These are phyloP conservation scores for Mythimna ferrago DNA, from an alignment of 2,888 invertebrate genomes.

Conservation along the genomic window DNA sequence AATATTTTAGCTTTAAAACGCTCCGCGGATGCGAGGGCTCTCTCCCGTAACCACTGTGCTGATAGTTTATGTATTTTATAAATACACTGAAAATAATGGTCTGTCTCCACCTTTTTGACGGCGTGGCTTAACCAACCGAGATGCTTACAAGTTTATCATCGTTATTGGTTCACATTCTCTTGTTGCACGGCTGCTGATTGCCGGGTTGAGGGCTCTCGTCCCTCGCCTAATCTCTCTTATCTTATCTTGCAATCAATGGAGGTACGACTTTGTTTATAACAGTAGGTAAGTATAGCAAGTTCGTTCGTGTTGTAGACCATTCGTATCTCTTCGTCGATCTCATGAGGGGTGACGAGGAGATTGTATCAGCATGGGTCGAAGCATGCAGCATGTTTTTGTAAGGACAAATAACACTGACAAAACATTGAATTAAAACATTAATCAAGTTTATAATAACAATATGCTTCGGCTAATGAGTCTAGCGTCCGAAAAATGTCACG, in stretches of 20 bases:
- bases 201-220: constrained; percentile 41
- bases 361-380: constrained; percentile 8
- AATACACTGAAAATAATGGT: constrained; percentile 52
- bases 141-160: constrained; percentile 32
- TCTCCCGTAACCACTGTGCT: constrained; percentile 47
- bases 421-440: constrained; percentile 3
- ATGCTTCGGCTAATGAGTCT: constrained; percentile 4
- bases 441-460: constrained; percentile 13
- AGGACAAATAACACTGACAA: not conserved
- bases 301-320: constrained; percentile 17
- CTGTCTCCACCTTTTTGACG: constrained; percentile 21
- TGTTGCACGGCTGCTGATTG: constrained; percentile 48
- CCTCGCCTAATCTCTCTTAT: constrained; percentile 41
- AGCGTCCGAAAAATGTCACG: constrained; percentile 13
- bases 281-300: not conserved
- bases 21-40: constrained; percentile 53
- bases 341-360: constrained; percentile 16
- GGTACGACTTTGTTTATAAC: constrained; percentile 22
- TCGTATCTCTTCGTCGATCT: constrained; percentile 22
- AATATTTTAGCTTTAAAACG: constrained; percentile 80
- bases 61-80: constrained; percentile 54
- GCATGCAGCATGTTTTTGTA: constrained; percentile 2
- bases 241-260: constrained; percentile 46
- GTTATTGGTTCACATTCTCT: constrained; percentile 36
- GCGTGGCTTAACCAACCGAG: constrained; percentile 23